Evolutionary conservation across 2,797 vertebrate species (phyloP).

Genomic region (Mallotus villosus): DNA sequence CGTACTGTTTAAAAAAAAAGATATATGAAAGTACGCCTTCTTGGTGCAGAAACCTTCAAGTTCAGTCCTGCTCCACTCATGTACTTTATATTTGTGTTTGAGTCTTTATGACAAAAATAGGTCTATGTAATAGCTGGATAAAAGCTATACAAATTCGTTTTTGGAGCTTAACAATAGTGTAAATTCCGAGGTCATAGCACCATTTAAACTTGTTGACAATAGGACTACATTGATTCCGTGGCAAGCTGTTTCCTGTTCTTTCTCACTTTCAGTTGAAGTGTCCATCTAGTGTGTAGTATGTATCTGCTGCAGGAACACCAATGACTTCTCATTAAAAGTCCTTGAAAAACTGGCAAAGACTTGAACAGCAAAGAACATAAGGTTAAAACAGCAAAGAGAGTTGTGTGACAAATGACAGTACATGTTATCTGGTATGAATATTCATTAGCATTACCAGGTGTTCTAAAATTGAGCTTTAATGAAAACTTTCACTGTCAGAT

Average conservation of each 20-base stretch:
- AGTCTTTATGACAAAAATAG: too few relatives aligned
- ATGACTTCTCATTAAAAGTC: conserved; percentile 14
- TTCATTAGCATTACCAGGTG: conserved; percentile 54
- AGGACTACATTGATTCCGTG: background rate
- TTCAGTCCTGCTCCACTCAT: too few relatives aligned
- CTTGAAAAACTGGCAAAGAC: conserved; percentile 39
- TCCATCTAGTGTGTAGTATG: background rate
- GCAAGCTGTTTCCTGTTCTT: background rate
- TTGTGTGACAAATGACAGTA: conserved; percentile 52
- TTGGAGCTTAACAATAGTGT: too few relatives aligned
- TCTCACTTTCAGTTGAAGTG: background rate
- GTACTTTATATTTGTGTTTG: too few relatives aligned
- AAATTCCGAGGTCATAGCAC: background rate
- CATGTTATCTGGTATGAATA: conserved; percentile 53
- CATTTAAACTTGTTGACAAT: background rate
- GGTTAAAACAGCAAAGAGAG: conserved; percentile 45
- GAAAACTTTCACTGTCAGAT: conserved; percentile 13
- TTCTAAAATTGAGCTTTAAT: conserved; percentile 50
- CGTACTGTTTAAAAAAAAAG: too few relatives aligned
- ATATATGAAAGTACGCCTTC: too few relatives aligned
- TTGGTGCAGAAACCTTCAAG: too few relatives aligned
- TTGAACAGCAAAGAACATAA: conserved; percentile 32
- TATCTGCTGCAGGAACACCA: background rate
- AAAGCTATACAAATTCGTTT: too few relatives aligned
- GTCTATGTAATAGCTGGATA: too few relatives aligned